Evolutionary conservation across 2,888 invertebrate genomes (phyloP).

Genomic region (Uloborus plumipes): DNA sequence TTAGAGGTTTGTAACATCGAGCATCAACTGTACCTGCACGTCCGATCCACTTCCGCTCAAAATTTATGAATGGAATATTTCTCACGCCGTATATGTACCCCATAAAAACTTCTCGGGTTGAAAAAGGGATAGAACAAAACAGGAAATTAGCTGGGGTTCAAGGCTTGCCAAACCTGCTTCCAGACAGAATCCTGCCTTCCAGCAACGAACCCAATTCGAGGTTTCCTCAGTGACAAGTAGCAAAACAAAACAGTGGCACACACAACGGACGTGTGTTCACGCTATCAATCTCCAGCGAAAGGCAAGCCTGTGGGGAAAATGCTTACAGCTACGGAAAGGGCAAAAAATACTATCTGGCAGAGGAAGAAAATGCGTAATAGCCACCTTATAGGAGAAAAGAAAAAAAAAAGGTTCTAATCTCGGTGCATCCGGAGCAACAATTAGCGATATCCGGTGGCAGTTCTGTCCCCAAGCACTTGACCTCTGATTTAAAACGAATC

Average conservation of each 20-base stretch:
- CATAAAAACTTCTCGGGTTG: no score
- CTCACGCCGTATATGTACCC: no score
- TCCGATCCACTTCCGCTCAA: no score
- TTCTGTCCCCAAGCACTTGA: constrained; percentile 42
- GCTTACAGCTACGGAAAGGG: constrained; percentile 47
- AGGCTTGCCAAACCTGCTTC: no score
- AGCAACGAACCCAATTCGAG: background rate
- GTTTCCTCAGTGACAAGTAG: background rate
- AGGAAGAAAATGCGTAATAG: constrained; percentile 2
- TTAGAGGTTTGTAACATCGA: no score
- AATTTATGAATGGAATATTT: no score
- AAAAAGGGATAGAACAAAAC: no score
- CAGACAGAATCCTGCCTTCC: background rate
- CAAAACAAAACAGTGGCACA: background rate
- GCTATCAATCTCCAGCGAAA: background rate
- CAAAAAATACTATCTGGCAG: background rate
- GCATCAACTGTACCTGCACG: no score
- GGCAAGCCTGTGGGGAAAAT: constrained; percentile 3
- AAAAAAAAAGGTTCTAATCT: constrained; percentile 22
- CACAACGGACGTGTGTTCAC: constrained; percentile 9
- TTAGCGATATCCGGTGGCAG: constrained; percentile 55
- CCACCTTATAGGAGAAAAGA: background rate
- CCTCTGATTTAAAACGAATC: constrained; percentile 30
- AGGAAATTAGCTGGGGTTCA: no score
- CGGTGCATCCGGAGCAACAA: constrained; percentile 56